Evolutionary conservation across 2,888 invertebrate species (phyloP).

Genomic region (Callyntrura sp.): DNA sequence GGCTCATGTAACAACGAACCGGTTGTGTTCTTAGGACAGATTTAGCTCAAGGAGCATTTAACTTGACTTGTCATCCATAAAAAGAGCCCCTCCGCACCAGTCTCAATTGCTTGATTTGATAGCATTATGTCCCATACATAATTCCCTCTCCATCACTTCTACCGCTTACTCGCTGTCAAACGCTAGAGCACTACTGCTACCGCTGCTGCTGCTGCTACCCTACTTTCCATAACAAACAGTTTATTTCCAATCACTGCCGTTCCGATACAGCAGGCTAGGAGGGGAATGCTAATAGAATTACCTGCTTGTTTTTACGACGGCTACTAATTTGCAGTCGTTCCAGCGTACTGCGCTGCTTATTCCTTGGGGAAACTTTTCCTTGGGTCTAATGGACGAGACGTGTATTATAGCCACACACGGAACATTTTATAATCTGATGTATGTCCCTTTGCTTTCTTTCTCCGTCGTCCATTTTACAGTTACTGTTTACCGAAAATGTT

Average conservation of each 20-base stretch:
- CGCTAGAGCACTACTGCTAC: too few relatives aligned
- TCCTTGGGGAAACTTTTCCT: not conserved
- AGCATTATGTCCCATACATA: too few relatives aligned
- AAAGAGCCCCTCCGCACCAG: not conserved
- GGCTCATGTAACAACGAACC: not conserved
- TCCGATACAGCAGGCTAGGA: not conserved
- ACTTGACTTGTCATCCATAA: not conserved
- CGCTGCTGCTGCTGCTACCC: too few relatives aligned
- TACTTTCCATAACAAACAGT: too few relatives aligned
- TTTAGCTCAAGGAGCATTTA: constrained; percentile 14
- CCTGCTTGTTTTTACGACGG: not conserved
- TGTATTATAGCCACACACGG: not conserved
- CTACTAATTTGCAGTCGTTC: not conserved
- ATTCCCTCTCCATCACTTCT: not conserved
- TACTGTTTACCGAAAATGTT: too few relatives aligned
- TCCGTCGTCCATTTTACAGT: too few relatives aligned
- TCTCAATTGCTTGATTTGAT: not conserved
- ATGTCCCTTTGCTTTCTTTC: not conserved
- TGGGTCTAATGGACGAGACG: not conserved
- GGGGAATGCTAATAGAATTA: not conserved
- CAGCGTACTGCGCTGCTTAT: not conserved
- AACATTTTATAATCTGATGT: too few relatives aligned
- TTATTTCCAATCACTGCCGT: too few relatives aligned
- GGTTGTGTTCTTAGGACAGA: not conserved
- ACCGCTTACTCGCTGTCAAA: too few relatives aligned